These are phyloP conservation scores for Meandrina meandrites DNA, from an alignment of 92 coral and sea anemone genomes.

Conservation along the genomic window DNA sequence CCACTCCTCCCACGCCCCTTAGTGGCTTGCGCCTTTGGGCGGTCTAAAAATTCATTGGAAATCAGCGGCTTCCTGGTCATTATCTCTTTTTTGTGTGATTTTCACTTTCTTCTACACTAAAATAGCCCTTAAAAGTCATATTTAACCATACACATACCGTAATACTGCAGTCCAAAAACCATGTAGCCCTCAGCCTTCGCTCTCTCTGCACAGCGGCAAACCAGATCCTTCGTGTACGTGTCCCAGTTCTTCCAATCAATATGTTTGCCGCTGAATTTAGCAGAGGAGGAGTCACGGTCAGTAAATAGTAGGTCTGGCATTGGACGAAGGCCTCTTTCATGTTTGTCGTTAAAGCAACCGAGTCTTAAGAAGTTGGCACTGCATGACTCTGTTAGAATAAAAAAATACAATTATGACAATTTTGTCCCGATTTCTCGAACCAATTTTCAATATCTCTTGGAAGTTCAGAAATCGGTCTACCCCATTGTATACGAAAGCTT, in stretches of 20 bases:
- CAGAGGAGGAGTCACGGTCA: constrained; percentile 41
- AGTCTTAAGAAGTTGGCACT: constrained; percentile 34
- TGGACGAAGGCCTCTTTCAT: constrained; percentile 28
- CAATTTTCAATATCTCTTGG: too few species aligned
- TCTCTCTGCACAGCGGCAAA: constrained; percentile 59
- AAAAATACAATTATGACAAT: too few species aligned
- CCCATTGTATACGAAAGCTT: too few species aligned
- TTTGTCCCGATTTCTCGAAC: too few species aligned
- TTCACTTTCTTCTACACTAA: too few species aligned
- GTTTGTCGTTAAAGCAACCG: constrained; percentile 50
- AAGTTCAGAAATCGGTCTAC: too few species aligned
- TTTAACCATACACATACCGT: constrained; percentile 33
- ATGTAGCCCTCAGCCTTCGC: constrained; percentile 32
- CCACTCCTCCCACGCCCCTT: too few species aligned
- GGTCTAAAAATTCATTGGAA: too few species aligned
- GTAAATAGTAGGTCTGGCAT: constrained; percentile 43
- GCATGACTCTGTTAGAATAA: background rate
- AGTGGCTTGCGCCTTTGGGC: too few species aligned
- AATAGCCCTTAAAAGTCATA: too few species aligned
- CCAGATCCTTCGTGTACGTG: constrained; percentile 33
- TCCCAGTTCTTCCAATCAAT: constrained; percentile 63
- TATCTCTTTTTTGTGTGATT: too few species aligned
- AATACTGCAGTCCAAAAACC: constrained; percentile 58
- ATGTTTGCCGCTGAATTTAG: constrained; percentile 35
- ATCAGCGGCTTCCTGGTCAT: too few species aligned